Conservation (phyloP, 2,113 vertebrate species). For the Otolemur garnettii region DNA sequence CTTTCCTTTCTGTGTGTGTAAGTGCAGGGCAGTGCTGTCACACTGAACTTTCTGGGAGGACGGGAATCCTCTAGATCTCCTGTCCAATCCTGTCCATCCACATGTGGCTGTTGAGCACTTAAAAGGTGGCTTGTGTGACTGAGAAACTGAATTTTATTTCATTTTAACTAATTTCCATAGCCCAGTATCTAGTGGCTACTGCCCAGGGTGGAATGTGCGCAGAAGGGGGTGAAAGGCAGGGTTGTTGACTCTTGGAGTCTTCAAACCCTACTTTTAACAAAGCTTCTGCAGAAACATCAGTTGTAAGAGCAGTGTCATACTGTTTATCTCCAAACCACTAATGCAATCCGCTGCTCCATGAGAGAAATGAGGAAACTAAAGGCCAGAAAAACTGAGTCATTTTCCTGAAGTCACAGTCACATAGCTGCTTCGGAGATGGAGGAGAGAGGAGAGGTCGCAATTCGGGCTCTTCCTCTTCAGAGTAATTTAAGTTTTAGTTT, state of each 20-base stretch:
- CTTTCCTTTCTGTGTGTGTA: not conserved
- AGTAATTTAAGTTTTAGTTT: not conserved
- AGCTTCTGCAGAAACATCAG: not conserved
- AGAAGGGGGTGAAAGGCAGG: not conserved
- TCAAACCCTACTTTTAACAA: not conserved
- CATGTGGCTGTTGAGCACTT: not conserved
- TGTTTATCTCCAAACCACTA: not conserved
- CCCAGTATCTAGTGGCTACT: not conserved
- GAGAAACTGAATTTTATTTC: slow-evolving; percentile 6
- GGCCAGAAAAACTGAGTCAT: slow-evolving; percentile 39
- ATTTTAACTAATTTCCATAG: slow-evolving; percentile 17
- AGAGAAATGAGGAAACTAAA: slow-evolving; percentile 18
- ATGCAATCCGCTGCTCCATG: not conserved
- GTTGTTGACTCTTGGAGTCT: not conserved
- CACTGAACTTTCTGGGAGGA: not conserved
- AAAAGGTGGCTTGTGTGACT: not conserved
- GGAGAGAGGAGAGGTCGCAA: not conserved
- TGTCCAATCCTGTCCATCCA: not conserved
- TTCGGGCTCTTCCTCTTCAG: slow-evolving; percentile 7
- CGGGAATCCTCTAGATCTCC: not conserved
- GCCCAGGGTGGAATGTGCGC: not conserved
- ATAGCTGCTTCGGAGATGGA: not conserved
- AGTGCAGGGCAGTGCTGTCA: not conserved
- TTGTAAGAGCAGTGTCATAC: not conserved
- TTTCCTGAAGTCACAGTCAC: not conserved